Conservation (phyloP, 2,113 vertebrate species). For the Bubo bubo region DNA sequence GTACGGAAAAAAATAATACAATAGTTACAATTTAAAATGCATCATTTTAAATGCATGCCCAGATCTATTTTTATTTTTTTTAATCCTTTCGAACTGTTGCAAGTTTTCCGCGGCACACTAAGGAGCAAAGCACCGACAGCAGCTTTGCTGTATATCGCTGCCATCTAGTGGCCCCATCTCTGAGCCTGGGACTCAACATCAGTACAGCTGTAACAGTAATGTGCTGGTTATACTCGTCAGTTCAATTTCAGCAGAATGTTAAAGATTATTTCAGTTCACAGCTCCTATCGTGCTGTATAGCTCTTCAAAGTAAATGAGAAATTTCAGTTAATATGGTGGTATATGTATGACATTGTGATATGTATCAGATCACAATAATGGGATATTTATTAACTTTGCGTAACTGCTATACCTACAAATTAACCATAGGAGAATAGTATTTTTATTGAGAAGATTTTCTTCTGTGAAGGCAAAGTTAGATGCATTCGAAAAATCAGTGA, state of each 20-base stretch:
- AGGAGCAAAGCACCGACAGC: accelerated
- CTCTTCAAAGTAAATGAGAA: background rate
- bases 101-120: background rate
- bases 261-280: background rate
- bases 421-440: background rate
- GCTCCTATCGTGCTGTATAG: background rate
- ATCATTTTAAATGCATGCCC: background rate
- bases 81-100: background rate
- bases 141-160: constrained; percentile 61
- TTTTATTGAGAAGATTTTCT: background rate
- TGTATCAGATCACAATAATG: background rate
- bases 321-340: background rate
- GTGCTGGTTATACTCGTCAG: accelerated
- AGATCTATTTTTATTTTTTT: background rate
- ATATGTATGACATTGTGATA: background rate
- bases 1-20: background rate
- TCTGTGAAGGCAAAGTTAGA: background rate
- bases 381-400: background rate
- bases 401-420: background rate
- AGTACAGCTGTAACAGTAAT: accelerated
- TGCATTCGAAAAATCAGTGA: background rate
- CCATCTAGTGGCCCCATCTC: constrained; percentile 70
- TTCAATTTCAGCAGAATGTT: background rate
- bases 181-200: background rate
- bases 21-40: constrained; percentile 8